Evolutionary conservation across 2,888 invertebrate species (phyloP).

Genomic region (Pristionchus mayeri): DNA sequence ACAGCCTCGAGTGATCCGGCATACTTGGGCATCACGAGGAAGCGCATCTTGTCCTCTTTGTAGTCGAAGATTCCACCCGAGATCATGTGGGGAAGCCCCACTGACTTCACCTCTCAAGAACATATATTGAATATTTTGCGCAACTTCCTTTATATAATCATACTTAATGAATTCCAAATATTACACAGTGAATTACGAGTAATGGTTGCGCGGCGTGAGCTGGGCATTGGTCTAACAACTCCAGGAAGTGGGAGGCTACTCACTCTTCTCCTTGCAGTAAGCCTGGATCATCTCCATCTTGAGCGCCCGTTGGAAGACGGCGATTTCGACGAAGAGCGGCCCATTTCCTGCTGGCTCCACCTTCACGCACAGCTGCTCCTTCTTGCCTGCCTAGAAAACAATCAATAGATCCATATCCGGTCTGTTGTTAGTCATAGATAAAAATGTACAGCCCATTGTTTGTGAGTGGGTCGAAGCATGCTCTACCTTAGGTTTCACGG

Average conservation of each 20-base stretch:
- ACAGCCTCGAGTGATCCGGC: slow-evolving; percentile 60
- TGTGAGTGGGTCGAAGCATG: too few relatives aligned
- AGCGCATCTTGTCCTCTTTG: slow-evolving; percentile 85
- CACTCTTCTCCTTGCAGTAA: slow-evolving; percentile 61
- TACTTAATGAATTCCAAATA: too few relatives aligned
- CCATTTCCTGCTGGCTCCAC: slow-evolving; percentile 94
- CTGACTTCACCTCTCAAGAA: slow-evolving; percentile 58
- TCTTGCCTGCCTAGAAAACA: slow-evolving; percentile 54
- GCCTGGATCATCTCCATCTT: slow-evolving; percentile 82
- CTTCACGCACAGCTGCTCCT: slow-evolving; percentile 68
- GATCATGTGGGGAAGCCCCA: slow-evolving; percentile 78
- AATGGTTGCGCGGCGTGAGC: too few relatives aligned
- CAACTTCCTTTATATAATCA: too few relatives aligned
- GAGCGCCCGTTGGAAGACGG: slow-evolving; percentile 91
- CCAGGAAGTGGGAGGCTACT: not conserved
- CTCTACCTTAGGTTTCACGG: too few relatives aligned
- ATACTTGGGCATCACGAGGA: slow-evolving; percentile 80
- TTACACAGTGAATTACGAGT: too few relatives aligned
- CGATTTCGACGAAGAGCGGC: slow-evolving; percentile 96
- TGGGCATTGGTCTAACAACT: too few relatives aligned
- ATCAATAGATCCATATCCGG: not conserved
- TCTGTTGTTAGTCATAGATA: not conserved
- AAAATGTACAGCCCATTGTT: not conserved
- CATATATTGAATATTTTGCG: not conserved
- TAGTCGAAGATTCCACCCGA: slow-evolving; percentile 89